These are phyloP conservation scores for Ochropacha duplaris DNA, from an alignment of 2,888 invertebrate genomes.

Conservation along the genomic window DNA sequence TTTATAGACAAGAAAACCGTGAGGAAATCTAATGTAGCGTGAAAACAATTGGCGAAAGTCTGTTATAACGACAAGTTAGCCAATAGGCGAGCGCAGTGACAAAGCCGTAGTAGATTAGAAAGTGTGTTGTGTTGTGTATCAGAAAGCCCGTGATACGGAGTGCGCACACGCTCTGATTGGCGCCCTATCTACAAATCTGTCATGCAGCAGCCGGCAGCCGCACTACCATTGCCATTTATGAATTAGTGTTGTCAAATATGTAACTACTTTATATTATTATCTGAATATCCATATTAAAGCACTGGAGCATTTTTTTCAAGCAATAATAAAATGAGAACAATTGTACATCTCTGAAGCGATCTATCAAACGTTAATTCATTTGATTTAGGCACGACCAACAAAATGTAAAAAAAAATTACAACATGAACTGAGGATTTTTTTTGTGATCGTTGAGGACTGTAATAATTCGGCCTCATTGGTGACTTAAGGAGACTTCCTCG, in stretches of 20 bases:
- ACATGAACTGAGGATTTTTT: no score
- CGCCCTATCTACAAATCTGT: slow-evolving; percentile 79
- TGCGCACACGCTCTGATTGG: slow-evolving; percentile 78
- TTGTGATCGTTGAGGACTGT: not conserved
- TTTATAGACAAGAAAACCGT: slow-evolving; percentile 60
- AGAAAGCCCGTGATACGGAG: slow-evolving; percentile 71
- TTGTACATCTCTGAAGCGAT: not conserved
- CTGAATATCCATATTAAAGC: no score
- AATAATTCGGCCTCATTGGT: not conserved
- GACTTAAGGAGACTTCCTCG: not conserved
- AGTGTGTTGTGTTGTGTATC: slow-evolving; percentile 78
- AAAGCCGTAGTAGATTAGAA: slow-evolving; percentile 79
- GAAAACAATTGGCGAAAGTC: slow-evolving; percentile 83
- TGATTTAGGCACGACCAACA: not conserved
- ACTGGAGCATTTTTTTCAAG: no score
- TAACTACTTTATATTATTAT: no score
- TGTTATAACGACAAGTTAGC: slow-evolving; percentile 68
- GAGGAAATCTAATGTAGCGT: slow-evolving; percentile 74
- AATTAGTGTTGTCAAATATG: not conserved
- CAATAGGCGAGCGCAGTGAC: slow-evolving; percentile 76
- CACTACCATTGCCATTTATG: slow-evolving; percentile 10
- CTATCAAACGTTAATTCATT: not conserved
- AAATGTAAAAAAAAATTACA: not conserved
- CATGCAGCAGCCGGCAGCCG: slow-evolving; percentile 50
- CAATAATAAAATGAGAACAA: not conserved